A percentile compares a stretch with the other conserved stretches of the same genome.
These are phyloP conservation scores for Melanotaenia parkinsoni DNA, from an alignment of 2,797 vertebrate genomes.

Conservation along the genomic window DNA sequence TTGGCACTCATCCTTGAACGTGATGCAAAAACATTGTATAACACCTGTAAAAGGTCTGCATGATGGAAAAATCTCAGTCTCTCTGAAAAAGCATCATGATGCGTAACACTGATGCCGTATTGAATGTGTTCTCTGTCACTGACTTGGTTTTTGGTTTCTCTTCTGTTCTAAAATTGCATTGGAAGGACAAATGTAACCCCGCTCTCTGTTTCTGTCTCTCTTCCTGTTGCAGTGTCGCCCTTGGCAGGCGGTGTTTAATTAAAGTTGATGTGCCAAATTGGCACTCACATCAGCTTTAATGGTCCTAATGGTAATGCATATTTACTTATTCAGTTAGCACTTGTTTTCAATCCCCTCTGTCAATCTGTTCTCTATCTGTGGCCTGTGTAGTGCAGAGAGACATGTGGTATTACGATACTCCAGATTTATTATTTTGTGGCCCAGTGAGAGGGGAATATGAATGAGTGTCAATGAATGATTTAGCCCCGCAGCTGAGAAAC, in stretches of 20 bases:
- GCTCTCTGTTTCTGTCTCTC: constrained; percentile 47
- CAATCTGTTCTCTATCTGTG: constrained; percentile 69
- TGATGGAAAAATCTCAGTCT: constrained; percentile 45
- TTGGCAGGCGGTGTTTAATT: constrained; percentile 51
- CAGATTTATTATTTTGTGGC: constrained; percentile 60
- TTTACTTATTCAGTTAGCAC: constrained; percentile 69
- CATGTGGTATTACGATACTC: constrained; percentile 66
- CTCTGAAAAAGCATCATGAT: constrained; percentile 57
- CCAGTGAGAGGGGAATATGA: constrained; percentile 60
- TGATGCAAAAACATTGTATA: constrained; percentile 47
- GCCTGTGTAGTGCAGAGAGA: constrained; percentile 54
- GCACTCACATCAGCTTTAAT: constrained; percentile 56
- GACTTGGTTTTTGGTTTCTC: constrained; percentile 51
- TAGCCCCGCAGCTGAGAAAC: constrained; percentile 67
- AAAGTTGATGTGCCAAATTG: constrained; percentile 62
- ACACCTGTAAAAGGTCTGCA: constrained; percentile 53
- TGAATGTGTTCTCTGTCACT: constrained; percentile 37
- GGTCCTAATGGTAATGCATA: constrained; percentile 63
- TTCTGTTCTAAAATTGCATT: constrained; percentile 43
- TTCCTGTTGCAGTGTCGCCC: constrained; percentile 50
- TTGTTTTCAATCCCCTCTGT: constrained; percentile 71
- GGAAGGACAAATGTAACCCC: constrained; percentile 59
- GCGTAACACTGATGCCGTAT: constrained; percentile 48
- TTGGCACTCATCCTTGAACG: constrained; percentile 41
- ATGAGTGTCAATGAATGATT: constrained; percentile 76